A percentile compares a stretch with the other conserved stretches of the same genome.
phyloP scores from a whole-genome alignment of 2,113 vertebrate genomes.

The Rhineura floridana region DNA sequence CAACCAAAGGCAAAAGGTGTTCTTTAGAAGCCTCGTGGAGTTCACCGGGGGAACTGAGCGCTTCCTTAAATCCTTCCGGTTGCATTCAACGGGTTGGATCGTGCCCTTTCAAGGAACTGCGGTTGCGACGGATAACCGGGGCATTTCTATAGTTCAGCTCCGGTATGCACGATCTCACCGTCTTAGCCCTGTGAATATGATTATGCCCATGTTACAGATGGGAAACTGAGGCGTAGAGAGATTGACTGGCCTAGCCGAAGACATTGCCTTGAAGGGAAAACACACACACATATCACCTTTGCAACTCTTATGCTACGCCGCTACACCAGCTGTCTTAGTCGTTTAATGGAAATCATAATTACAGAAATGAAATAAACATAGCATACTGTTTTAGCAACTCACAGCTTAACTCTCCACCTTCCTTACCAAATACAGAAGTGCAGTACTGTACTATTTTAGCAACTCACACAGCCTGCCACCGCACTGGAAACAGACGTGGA shows the following conservation, averaged over 20 bases:
- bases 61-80: neutral
- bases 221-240: neutral
- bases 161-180: neutral
- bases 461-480: neutral
- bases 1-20: neutral
- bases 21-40: neutral
- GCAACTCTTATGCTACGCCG: neutral
- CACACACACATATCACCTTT: too few relatives aligned
- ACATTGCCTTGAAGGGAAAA: too few relatives aligned
- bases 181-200: neutral
- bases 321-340: neutral
- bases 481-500: neutral
- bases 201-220: neutral
- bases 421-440: too few relatives aligned
- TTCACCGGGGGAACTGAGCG: neutral
- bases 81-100: neutral
- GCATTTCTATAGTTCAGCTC: neutral
- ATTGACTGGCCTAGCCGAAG: neutral
- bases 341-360: neutral
- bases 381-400: neutral
- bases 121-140: neutral
- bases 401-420: too few relatives aligned
- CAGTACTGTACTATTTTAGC: too few relatives aligned
- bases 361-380: neutral
- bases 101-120: neutral